phyloP scores from a whole-genome alignment of 2,797 vertebrate species.

The Eurystomus glaucurus region DNA sequence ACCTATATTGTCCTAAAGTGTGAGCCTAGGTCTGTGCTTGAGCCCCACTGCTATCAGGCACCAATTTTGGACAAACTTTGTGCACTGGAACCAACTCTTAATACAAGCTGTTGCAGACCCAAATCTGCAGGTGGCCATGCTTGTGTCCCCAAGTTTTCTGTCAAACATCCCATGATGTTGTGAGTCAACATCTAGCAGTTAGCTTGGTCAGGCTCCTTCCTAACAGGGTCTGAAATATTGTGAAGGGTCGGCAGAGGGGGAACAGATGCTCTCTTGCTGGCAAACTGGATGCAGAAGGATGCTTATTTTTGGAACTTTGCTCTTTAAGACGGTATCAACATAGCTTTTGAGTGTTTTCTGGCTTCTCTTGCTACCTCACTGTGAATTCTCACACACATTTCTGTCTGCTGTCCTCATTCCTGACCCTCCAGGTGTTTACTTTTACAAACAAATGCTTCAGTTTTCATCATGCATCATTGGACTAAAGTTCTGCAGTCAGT shows the following conservation, averaged over 20 bases:
- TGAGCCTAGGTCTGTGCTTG: accelerated
- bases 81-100: background rate
- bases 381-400: background rate
- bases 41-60: background rate
- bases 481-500: background rate
- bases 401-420: background rate
- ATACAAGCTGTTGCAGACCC: background rate
- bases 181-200: background rate
- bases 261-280: background rate
- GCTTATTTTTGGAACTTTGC: background rate
- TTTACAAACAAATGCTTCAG: background rate
- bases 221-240: background rate
- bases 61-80: accelerated
- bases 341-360: background rate
- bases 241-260: background rate
- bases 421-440: background rate
- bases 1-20: background rate
- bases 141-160: background rate
- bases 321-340: background rate
- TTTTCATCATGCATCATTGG: background rate
- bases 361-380: background rate
- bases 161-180: background rate
- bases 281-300: background rate
- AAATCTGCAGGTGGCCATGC: background rate
- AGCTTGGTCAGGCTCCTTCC: background rate